phyloP scores from a whole-genome alignment of 1,140 invertebrate genomes.

The Protaetia brevitarsis region DNA sequence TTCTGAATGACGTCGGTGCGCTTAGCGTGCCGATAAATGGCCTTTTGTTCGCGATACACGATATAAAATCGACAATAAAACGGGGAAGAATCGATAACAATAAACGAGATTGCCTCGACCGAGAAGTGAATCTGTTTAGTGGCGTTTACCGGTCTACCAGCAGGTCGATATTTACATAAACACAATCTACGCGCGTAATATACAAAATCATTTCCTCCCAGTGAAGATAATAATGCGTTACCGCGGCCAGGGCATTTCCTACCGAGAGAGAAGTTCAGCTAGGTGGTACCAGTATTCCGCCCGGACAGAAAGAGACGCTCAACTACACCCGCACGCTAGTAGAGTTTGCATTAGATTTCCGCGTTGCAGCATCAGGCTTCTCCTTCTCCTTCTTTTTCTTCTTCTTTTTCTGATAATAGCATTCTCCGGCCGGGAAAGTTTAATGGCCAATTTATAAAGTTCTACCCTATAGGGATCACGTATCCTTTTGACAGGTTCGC shows the following conservation, averaged over 20 bases:
- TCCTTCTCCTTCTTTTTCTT: too few relatives aligned
- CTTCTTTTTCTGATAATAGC: slow-evolving; percentile 4
- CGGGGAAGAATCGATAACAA: neutral
- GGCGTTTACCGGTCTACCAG: neutral
- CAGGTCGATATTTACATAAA: slow-evolving; percentile 1
- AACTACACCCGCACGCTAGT: neutral
- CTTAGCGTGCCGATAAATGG: too few relatives aligned
- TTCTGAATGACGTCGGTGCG: too few relatives aligned
- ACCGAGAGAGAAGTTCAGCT: neutral
- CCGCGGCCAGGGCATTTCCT: neutral
- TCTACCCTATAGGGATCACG: slow-evolving; percentile 10
- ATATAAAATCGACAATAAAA: too few relatives aligned
- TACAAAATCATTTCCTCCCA: neutral
- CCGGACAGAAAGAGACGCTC: too few relatives aligned
- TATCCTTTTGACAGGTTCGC: slow-evolving; percentile 11
- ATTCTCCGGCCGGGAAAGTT: slow-evolving; percentile 13
- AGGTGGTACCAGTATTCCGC: too few relatives aligned
- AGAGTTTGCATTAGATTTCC: slow-evolving; percentile 4
- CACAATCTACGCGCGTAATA: slow-evolving; percentile 8
- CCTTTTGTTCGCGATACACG: too few relatives aligned
- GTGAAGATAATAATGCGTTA: slow-evolving; percentile 1
- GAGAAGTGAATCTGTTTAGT: neutral
- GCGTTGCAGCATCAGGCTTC: too few relatives aligned
- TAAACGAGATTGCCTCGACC: neutral
- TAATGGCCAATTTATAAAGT: slow-evolving; percentile 18